These are phyloP conservation scores for Exocentrus adspersus DNA, from an alignment of 2,888 invertebrate species.

Conservation along the genomic window DNA sequence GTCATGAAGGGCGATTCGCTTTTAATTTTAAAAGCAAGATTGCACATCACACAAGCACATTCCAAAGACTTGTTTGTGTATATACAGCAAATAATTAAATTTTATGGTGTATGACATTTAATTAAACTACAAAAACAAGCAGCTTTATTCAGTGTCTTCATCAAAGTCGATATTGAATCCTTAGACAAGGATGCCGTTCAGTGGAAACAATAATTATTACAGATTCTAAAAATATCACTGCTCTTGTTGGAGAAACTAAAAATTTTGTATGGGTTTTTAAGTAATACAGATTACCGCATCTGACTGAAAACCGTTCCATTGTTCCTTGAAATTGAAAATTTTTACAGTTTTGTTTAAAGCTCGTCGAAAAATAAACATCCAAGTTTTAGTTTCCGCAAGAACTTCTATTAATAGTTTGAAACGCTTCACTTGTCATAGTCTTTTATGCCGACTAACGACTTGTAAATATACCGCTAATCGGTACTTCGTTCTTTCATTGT, in stretches of 20 bases:
- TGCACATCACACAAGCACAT: slow-evolving; percentile 6
- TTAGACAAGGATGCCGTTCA: slow-evolving; percentile 2
- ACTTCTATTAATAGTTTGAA: neutral
- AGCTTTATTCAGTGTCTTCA: slow-evolving; percentile 4
- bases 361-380: neutral
- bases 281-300: no score
- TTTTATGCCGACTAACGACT: neutral
- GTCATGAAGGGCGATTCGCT: neutral
- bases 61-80: neutral
- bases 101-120: slow-evolving; percentile 20
- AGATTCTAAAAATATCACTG: slow-evolving; percentile 15
- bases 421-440: neutral
- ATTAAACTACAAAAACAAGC: slow-evolving; percentile 23
- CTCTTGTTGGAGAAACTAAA: slow-evolving; percentile 13
- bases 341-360: neutral
- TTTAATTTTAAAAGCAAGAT: neutral
- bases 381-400: neutral
- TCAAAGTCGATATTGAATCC: neutral
- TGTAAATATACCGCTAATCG: neutral
- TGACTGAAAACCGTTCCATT: neutral
- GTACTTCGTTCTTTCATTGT: neutral
- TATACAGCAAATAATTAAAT: neutral
- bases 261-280: no score
- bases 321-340: neutral
- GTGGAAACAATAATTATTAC: slow-evolving; percentile 12